These are phyloP conservation scores for Heterocephalus glaber DNA, from an alignment of 2,113 vertebrate species.

Conservation along the genomic window DNA sequence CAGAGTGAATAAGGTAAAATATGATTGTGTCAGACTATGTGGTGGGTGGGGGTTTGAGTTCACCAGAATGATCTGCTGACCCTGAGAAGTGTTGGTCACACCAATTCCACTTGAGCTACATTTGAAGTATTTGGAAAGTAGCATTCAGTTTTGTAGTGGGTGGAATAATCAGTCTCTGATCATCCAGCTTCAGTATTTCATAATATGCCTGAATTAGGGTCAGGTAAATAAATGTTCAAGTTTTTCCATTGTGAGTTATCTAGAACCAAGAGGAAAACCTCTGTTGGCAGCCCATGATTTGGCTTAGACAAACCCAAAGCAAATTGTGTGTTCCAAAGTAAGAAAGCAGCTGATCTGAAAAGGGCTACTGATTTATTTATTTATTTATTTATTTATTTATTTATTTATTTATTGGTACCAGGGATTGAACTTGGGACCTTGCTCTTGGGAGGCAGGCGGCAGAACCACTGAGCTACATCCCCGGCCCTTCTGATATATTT, in stretches of 20 bases:
- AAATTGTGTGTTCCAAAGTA: not conserved
- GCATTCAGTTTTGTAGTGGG: not conserved
- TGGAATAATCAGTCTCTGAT: not conserved
- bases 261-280: not conserved
- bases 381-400: not conserved
- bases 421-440: no score
- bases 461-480: no score
- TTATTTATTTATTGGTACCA: no score
- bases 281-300: not conserved
- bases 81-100: slow-evolving; percentile 6
- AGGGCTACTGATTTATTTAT: not conserved
- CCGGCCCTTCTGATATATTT: not conserved
- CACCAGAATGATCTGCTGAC: slow-evolving; percentile 39
- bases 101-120: not conserved
- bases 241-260: not conserved
- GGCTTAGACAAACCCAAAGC: not conserved
- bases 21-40: not conserved
- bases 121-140: not conserved
- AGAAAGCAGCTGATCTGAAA: not conserved
- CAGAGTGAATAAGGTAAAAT: slow-evolving; percentile 44
- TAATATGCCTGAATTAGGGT: not conserved
- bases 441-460: no score
- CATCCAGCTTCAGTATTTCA: not conserved
- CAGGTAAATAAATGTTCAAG: not conserved
- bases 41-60: not conserved